A percentile compares a stretch with the other conserved stretches of the same genome.
Conservation (phyloP, 2,113 vertebrate genomes). For the Zingel zingel region DNA sequence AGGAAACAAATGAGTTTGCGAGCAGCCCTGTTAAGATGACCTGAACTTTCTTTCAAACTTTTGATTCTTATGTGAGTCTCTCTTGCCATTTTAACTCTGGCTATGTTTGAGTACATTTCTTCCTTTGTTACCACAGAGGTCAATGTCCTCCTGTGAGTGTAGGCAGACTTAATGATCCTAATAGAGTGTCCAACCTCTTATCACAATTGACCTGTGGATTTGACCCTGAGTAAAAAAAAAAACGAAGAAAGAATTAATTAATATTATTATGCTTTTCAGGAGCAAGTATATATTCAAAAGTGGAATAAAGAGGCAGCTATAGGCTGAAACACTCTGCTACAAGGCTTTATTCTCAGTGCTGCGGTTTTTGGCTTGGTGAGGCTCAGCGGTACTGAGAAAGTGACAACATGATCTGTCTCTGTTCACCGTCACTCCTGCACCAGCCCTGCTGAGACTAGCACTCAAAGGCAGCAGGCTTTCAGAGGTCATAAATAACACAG, state of each 20-base stretch:
- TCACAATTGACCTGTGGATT: constrained; percentile 1
- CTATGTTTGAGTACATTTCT: background rate
- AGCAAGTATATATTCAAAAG: constrained; percentile 12
- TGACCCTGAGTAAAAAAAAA: constrained; percentile 1
- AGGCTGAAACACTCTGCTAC: constrained; percentile 27
- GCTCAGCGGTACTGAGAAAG: constrained; percentile 70
- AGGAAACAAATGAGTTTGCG: too few relatives aligned
- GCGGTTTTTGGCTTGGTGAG: constrained; percentile 64
- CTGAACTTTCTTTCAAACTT: background rate
- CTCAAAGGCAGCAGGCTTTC: constrained; percentile 78
- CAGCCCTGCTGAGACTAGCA: constrained; percentile 73
- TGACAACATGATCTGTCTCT: constrained; percentile 81
- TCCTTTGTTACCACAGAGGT: background rate
- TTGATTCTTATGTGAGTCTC: background rate
- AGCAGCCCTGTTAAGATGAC: background rate
- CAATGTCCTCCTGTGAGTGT: background rate
- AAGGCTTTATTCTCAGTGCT: constrained; percentile 53
- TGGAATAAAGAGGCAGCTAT: constrained; percentile 9
- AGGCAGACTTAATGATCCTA: constrained; percentile 10
- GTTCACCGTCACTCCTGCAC: constrained; percentile 76
- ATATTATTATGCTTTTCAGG: constrained; percentile 15
- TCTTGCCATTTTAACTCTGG: background rate
- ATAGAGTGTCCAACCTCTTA: constrained; percentile 15
- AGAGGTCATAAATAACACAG: constrained; percentile 81
- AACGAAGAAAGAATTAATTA: background rate